Conservation (phyloP, 2,888 invertebrate species). For the Brachyptera putata region DNA sequence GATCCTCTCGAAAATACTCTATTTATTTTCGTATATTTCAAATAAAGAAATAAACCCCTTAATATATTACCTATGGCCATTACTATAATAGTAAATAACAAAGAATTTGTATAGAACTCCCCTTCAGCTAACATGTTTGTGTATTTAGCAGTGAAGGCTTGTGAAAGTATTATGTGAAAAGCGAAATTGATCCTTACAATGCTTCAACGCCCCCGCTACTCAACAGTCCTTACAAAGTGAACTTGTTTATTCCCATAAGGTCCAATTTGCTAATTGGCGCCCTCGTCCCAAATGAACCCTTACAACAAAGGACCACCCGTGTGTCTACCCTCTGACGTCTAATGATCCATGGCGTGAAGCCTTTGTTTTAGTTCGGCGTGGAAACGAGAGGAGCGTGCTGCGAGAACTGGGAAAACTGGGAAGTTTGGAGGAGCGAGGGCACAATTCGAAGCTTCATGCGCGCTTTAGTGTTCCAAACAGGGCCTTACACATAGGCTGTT, state of each 20-base stretch:
- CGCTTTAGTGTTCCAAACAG: no score
- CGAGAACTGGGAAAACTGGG: no score
- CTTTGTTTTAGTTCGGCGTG: not conserved
- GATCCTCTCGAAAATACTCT: no score
- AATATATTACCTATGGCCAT: no score
- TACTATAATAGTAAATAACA: not conserved
- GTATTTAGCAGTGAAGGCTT: not conserved
- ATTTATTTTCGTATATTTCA: no score
- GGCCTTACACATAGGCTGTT: no score
- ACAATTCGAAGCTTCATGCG: no score
- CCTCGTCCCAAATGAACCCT: not conserved
- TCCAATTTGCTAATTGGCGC: constrained; percentile 30
- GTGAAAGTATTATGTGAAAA: not conserved
- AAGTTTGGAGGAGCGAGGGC: no score
- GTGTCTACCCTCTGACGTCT: not conserved
- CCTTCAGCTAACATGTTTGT: no score
- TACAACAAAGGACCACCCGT: not conserved
- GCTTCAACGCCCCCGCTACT: not conserved
- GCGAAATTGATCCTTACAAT: not conserved
- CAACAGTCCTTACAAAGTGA: not conserved
- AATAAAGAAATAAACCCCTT: no score
- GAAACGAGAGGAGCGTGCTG: not conserved
- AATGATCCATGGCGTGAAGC: not conserved
- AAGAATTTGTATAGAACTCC: not conserved
- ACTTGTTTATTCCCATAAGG: constrained; percentile 22